Conservation (phyloP, 2,888 invertebrate species). For the Acanthococcus lagerstroemiae region DNA sequence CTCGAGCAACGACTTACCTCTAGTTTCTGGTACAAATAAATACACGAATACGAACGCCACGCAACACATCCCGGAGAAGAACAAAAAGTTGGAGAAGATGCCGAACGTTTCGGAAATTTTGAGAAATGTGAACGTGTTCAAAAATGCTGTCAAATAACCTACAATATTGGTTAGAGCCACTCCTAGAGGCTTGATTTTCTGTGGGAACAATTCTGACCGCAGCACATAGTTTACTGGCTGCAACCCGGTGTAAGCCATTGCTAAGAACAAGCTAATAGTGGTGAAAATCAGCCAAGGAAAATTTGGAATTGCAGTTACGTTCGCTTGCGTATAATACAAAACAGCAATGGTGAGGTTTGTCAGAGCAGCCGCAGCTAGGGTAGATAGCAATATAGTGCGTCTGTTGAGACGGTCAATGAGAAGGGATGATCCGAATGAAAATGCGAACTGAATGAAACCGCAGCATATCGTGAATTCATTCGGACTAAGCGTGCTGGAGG, state of each 20-base stretch:
- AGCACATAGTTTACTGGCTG: conserved; percentile 6
- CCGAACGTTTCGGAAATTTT: neutral
- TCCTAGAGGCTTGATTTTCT: conserved; percentile 2
- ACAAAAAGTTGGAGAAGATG: conserved; percentile 3
- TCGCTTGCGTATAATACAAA: neutral
- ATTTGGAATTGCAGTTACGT: neutral
- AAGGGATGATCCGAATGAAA: neutral
- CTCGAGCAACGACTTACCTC: conserved; percentile 4
- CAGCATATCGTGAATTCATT: neutral
- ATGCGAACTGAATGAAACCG: neutral
- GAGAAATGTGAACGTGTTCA: conserved; percentile 7
- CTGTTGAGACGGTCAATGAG: neutral
- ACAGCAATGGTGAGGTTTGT: neutral
- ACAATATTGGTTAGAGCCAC: neutral
- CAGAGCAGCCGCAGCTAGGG: neutral
- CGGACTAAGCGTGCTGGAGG: neutral
- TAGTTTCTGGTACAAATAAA: conserved; percentile 5
- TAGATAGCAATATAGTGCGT: conserved; percentile 27
- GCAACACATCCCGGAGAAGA: neutral
- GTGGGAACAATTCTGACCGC: conserved; percentile 11
- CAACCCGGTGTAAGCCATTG: too few species aligned
- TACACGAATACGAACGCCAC: neutral
- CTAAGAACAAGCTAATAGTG: neutral
- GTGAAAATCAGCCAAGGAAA: conserved; percentile 22
- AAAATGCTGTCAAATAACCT: neutral